Evolutionary conservation across 2,888 invertebrate species (phyloP).

Genomic region (Biston stratarius): DNA sequence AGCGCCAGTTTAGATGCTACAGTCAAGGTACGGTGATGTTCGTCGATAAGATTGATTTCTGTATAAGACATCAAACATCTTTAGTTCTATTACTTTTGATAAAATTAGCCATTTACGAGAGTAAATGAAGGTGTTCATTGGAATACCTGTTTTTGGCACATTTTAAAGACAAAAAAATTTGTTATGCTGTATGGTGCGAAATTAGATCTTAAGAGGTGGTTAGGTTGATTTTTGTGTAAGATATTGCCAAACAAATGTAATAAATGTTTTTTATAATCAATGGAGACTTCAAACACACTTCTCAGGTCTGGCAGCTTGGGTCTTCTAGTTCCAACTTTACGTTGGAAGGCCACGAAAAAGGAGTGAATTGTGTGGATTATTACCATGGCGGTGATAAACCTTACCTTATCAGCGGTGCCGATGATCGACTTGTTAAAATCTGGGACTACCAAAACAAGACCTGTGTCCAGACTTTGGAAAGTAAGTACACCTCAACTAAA

Average conservation of each 20-base stretch:
- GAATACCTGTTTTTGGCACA: too few relatives aligned
- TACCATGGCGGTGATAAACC: constrained; percentile 99
- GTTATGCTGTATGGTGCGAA: too few relatives aligned
- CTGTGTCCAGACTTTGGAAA: constrained; percentile 98
- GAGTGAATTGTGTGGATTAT: constrained; percentile 99
- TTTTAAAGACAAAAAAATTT: too few relatives aligned
- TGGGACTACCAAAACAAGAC: constrained; percentile 99
- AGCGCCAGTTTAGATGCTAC: constrained; percentile 99
- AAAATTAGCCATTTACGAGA: too few relatives aligned
- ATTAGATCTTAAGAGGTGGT: too few relatives aligned
- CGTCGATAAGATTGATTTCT: not conserved
- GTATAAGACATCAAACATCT: too few relatives aligned
- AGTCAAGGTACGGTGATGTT: constrained; percentile 88
- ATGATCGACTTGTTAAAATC: constrained; percentile 98
- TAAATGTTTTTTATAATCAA: not conserved
- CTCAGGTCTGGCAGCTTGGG: constrained; percentile 98
- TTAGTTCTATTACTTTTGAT: too few relatives aligned
- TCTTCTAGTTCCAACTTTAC: constrained; percentile 99
- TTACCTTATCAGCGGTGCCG: constrained; percentile 99
- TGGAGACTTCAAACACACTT: not conserved
- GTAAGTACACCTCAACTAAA: constrained; percentile 49
- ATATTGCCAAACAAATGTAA: too few relatives aligned
- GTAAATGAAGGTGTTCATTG: too few relatives aligned
- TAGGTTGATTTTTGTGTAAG: too few relatives aligned
- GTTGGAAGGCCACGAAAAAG: constrained; percentile 98